phyloP scores from a whole-genome alignment of 92 coral and sea anemone species.

The Epizoanthus scotinus region DNA sequence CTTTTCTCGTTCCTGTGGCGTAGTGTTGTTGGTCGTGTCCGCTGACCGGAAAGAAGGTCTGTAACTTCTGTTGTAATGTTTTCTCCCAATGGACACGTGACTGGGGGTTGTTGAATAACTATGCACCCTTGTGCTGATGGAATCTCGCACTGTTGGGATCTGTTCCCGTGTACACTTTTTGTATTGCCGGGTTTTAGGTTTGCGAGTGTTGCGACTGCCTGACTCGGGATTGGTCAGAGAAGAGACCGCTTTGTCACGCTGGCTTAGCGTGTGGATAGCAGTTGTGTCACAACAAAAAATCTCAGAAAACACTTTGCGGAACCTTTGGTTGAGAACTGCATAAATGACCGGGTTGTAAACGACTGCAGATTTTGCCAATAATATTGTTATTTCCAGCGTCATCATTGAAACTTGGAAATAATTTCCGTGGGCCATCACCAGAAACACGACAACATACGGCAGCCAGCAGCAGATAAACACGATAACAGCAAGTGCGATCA shows the following conservation, averaged over 20 bases:
- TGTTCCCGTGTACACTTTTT: not conserved
- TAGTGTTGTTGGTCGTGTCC: not conserved
- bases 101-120: not conserved
- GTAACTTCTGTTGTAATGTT: not conserved
- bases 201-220: not conserved
- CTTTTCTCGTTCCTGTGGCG: not conserved
- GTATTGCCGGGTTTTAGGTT: conserved; percentile 18
- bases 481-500: conserved; percentile 70
- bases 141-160: not conserved
- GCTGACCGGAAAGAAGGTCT: not conserved
- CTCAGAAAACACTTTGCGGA: conserved; percentile 71
- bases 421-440: conserved; percentile 64
- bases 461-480: conserved; percentile 82
- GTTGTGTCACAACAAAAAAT: conserved; percentile 40
- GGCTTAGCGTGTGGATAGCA: not conserved
- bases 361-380: conserved; percentile 75
- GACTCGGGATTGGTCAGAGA: conserved; percentile 10
- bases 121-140: not conserved
- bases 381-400: conserved; percentile 66
- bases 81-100: not conserved
- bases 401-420: conserved; percentile 45
- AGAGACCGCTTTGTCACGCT: conserved; percentile 41
- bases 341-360: conserved; percentile 81
- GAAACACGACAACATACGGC: conserved; percentile 66
- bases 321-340: conserved; percentile 87